phyloP scores from a whole-genome alignment of 2,113 vertebrate genomes.

The Ranitomeya variabilis region DNA sequence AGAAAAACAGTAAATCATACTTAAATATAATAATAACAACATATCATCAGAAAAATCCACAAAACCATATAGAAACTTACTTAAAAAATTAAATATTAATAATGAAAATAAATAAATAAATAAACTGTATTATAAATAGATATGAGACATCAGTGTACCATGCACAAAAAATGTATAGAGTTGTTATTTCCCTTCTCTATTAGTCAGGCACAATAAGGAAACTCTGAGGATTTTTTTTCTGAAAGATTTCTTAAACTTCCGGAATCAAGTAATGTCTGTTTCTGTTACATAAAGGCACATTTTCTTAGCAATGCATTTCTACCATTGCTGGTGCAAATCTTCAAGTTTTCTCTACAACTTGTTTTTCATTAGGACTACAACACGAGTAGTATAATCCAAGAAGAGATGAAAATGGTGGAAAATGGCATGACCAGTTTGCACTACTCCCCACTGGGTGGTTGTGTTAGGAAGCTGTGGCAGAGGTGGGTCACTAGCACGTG shows the following conservation, averaged over 20 bases:
- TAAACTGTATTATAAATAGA: conserved; percentile 46
- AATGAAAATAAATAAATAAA: conserved; percentile 55
- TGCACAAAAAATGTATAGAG: conserved; percentile 29
- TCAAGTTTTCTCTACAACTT: conserved; percentile 56
- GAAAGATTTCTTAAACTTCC: neutral
- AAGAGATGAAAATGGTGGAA: conserved; percentile 61
- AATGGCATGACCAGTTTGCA: conserved; percentile 61
- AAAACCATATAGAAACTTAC: neutral
- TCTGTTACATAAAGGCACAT: neutral
- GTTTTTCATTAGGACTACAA: conserved; percentile 60
- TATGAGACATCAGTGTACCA: conserved; percentile 33
- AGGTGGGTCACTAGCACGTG: conserved; percentile 54
- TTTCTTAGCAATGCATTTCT: neutral
- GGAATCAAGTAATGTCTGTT: conserved; percentile 1
- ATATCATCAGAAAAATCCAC: neutral
- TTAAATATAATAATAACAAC: conserved; percentile 34
- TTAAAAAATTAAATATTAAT: conserved; percentile 44
- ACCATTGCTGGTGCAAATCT: neutral
- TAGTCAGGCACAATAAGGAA: neutral
- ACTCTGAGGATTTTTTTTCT: neutral
- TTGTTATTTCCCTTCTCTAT: neutral
- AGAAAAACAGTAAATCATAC: neutral
- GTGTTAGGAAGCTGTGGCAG: conserved; percentile 56
- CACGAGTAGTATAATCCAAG: conserved; percentile 61
- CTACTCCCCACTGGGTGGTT: conserved; percentile 59